These are phyloP conservation scores for Intellagama lesueurii DNA, from an alignment of 2,797 vertebrate species.

Conservation along the genomic window DNA sequence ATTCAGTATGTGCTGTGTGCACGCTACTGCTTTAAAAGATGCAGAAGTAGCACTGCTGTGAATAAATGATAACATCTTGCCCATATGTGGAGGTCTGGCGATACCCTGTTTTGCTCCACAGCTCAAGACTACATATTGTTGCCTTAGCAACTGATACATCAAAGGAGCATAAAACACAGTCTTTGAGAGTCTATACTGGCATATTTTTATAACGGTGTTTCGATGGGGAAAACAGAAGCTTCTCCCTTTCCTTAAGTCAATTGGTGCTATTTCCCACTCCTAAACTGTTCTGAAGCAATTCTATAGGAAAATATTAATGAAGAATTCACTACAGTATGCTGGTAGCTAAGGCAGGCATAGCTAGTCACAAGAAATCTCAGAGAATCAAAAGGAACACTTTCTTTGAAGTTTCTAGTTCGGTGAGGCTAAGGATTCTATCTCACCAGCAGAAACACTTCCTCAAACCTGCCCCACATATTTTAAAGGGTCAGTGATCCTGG, in stretches of 20 bases:
- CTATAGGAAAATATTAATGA: neutral
- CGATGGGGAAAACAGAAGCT: neutral
- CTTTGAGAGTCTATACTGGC: conserved; percentile 20
- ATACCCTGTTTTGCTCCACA: conserved; percentile 52
- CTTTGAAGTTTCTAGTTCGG: neutral
- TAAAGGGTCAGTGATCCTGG: neutral
- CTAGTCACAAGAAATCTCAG: neutral
- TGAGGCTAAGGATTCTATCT: neutral
- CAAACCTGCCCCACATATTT: neutral
- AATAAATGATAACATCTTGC: neutral
- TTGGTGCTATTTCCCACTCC: neutral
- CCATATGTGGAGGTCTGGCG: conserved; percentile 13
- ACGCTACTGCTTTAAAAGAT: conserved; percentile 16
- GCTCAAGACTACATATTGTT: conserved; percentile 53
- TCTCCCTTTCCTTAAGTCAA: neutral
- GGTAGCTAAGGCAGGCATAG: neutral
- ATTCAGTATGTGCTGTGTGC: neutral
- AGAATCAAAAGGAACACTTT: neutral
- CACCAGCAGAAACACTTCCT: neutral
- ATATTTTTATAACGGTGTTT: conserved; percentile 23
- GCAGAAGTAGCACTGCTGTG: conserved; percentile 19
- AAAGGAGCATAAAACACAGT: conserved; percentile 10
- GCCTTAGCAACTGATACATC: conserved; percentile 66
- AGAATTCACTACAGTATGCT: neutral
- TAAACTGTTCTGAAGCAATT: neutral